Evolutionary conservation across 2,888 invertebrate genomes (phyloP), one percentile per base, ranked within the genome.

Genomic region (Crossocerus cetratus): DNA sequence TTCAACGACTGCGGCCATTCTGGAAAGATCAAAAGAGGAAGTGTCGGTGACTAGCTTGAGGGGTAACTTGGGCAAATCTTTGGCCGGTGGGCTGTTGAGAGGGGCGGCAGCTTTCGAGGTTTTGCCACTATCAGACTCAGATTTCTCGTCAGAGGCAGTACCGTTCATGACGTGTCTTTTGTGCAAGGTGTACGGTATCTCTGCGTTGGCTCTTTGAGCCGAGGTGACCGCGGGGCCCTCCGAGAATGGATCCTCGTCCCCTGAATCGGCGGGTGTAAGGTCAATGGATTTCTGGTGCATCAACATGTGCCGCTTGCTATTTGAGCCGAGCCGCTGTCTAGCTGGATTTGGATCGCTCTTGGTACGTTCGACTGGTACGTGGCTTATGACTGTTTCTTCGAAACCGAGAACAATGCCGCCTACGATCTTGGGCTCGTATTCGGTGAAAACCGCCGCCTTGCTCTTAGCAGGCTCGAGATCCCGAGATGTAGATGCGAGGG

Each of bases 281-380:
- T 96, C 96, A 71, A 96, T 96, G 0, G 96, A 96, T 86, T 96
- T 96, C 84, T 96, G 96, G 90, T 96, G 96, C 94, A 95, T 96
- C 22, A 96, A 88, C 32, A 96, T 93, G 89, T 96, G 94, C 18
- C 96, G 92, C n/a, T 96, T 93, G 2, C 94, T 94, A 85, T 93
- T 95, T 3, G 94, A 95, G 70, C 94, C 94, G 65, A 95, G 91
- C 16, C 95, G 92, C 73, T 94, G 94, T 68, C 96, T 92, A 82
- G 94, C 94, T 0, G 96, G 95, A 87, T 96, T 96, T 0, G 96
- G 96, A 91, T 97, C 96, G 84, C 96, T 96, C 88, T 96, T 96
- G 3, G 96, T 96, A 75, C 96, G 93, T 88, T 96, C 96, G 0
- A 96, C 95, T 0, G 95, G 96, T 4, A 93, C 91, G 83, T 93